A percentile compares a stretch with the other conserved stretches of the same genome.
Evolutionary conservation across 2,888 invertebrate species (phyloP).

Genomic region (Amitus sp.): DNA sequence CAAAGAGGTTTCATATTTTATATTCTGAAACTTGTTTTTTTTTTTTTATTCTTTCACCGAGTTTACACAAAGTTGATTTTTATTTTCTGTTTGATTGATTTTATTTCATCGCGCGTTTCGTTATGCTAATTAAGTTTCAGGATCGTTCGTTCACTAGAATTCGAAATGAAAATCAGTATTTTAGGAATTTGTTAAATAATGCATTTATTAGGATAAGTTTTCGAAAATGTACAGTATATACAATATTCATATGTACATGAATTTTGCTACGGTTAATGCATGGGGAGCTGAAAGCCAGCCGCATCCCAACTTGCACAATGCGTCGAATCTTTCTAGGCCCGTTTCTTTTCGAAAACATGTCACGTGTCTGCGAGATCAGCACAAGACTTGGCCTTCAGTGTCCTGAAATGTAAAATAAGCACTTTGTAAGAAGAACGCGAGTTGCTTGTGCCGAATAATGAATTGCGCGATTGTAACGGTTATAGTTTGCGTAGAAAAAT

Average conservation of each 20-base stretch:
- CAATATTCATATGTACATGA: constrained; percentile 16
- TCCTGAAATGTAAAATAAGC: constrained; percentile 67
- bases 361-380: constrained; percentile 74
- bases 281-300: not conserved
- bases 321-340: constrained; percentile 1
- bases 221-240: constrained; percentile 48
- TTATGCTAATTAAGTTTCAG: not conserved
- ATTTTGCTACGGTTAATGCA: constrained; percentile 9
- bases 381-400: constrained; percentile 78
- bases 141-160: not conserved
- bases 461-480: no score
- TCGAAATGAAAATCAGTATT: not conserved
- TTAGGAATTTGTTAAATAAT: constrained; percentile 43
- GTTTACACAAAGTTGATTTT: no score
- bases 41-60: no score
- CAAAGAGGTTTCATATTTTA: no score
- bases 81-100: no score
- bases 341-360: constrained; percentile 42
- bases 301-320: not conserved
- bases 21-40: no score
- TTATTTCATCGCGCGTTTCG: no score
- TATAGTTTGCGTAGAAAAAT: no score
- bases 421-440: constrained; percentile 8
- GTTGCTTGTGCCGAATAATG: not conserved
- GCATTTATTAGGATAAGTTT: constrained; percentile 27